Conservation (phyloP, 1,140 invertebrate genomes). For the Macrobrachium nipponense region DNA sequence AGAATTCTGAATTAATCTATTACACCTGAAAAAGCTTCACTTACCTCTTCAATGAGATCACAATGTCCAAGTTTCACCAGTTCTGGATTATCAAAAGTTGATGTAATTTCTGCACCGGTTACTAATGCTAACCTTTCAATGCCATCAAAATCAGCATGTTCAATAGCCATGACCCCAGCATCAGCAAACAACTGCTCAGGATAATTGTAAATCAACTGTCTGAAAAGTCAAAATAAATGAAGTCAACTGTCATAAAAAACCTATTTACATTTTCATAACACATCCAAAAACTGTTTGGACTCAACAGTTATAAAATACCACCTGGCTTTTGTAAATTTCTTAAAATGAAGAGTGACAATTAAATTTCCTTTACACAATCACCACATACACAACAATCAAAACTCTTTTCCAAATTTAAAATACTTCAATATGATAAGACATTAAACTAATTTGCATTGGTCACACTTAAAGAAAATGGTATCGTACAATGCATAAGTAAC, state of each 20-base stretch:
- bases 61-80: slow-evolving; percentile 93
- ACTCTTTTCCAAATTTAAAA: not conserved
- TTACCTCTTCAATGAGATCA: slow-evolving; percentile 92
- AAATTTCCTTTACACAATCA: not conserved
- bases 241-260: not conserved
- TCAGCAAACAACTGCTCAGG: slow-evolving; percentile 99
- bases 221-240: slow-evolving; percentile 65
- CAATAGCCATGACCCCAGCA: slow-evolving; percentile 98
- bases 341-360: not conserved
- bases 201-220: slow-evolving; percentile 99
- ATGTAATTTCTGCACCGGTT: slow-evolving; percentile 98
- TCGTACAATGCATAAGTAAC: too few relatives aligned
- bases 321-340: not conserved
- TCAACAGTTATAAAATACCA: too few relatives aligned
- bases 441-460: too few relatives aligned
- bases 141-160: slow-evolving; percentile 99
- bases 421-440: not conserved
- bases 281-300: too few relatives aligned
- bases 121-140: slow-evolving; percentile 97
- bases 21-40: not conserved
- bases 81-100: slow-evolving; percentile 96
- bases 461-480: too few relatives aligned
- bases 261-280: not conserved
- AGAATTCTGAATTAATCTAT: too few relatives aligned
- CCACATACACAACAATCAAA: too few relatives aligned